phyloP scores from a whole-genome alignment of 2,113 vertebrate genomes.

The Onychostoma macrolepis region DNA sequence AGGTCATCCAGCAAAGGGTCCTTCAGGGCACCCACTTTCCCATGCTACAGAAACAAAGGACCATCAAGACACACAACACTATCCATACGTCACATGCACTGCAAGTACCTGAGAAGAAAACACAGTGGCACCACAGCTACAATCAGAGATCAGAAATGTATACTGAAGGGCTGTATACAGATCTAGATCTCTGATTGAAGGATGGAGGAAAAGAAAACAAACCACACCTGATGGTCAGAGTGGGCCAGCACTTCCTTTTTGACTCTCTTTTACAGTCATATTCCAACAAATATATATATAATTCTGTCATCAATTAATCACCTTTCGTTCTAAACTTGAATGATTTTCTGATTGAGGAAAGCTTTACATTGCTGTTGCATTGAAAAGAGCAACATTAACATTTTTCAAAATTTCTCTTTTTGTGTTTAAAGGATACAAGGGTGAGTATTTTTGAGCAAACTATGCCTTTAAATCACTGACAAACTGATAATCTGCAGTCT shows the following conservation, averaged over 20 bases:
- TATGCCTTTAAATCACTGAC: not conserved
- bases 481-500: not conserved
- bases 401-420: not conserved
- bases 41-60: slow-evolving; percentile 74
- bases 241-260: not conserved
- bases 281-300: not conserved
- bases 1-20: slow-evolving; percentile 94
- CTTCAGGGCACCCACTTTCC: slow-evolving; percentile 88
- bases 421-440: not conserved
- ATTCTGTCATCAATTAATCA: not conserved
- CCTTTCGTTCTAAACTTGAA: not conserved
- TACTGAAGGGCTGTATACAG: not conserved
- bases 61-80: not conserved
- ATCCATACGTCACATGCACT: not conserved
- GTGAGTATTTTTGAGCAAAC: not conserved
- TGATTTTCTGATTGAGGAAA: not conserved
- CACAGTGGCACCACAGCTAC: not conserved
- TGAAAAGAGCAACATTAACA: slow-evolving; percentile 4
- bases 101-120: slow-evolving; percentile 48
- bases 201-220: not conserved
- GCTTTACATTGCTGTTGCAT: not conserved
- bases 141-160: slow-evolving; percentile 37
- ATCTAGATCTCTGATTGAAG: slow-evolving; percentile 27
- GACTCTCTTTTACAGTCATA: not conserved
- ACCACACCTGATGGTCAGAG: slow-evolving; percentile 17